Percentiles rank a stretch among this genome's conserved stretches.
Conservation (phyloP, 2,797 vertebrate species). For the Sciurus carolinensis region DNA sequence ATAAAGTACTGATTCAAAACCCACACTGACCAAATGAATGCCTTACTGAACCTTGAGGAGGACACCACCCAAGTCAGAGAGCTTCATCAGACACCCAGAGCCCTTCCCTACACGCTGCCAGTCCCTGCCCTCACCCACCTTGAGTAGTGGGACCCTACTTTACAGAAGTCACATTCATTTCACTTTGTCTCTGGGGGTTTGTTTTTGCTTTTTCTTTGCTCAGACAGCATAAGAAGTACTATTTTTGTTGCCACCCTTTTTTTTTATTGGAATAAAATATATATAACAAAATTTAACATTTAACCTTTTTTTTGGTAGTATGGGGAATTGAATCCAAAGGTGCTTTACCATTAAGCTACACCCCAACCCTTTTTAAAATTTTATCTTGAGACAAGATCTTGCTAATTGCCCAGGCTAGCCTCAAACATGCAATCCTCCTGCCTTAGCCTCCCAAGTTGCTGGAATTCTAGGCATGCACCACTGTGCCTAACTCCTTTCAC, state of each 20-base stretch:
- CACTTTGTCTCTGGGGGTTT: background rate
- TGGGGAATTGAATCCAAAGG: background rate
- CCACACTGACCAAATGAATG: background rate
- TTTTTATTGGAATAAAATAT: background rate
- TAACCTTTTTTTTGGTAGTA: background rate
- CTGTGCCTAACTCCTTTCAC: background rate
- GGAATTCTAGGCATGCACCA: background rate
- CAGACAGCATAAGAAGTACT: background rate
- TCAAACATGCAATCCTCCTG: background rate
- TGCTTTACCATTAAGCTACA: background rate
- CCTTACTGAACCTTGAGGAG: background rate
- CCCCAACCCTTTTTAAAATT: background rate
- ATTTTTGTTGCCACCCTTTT: background rate
- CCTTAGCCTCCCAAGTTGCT: background rate
- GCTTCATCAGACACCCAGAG: background rate
- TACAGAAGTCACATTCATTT: background rate
- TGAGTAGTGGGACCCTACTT: background rate
- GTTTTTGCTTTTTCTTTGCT: background rate
- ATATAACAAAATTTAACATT: background rate
- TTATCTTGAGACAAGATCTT: background rate
- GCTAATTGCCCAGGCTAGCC: background rate
- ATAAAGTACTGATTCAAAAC: conserved; percentile 50
- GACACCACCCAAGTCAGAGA: background rate
- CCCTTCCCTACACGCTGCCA: background rate
- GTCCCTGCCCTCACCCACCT: background rate